A percentile compares a stretch with the other conserved stretches of the same genome.
These are phyloP conservation scores for Torymus tubicola DNA, from an alignment of 2,888 invertebrate genomes.

Conservation along the genomic window DNA sequence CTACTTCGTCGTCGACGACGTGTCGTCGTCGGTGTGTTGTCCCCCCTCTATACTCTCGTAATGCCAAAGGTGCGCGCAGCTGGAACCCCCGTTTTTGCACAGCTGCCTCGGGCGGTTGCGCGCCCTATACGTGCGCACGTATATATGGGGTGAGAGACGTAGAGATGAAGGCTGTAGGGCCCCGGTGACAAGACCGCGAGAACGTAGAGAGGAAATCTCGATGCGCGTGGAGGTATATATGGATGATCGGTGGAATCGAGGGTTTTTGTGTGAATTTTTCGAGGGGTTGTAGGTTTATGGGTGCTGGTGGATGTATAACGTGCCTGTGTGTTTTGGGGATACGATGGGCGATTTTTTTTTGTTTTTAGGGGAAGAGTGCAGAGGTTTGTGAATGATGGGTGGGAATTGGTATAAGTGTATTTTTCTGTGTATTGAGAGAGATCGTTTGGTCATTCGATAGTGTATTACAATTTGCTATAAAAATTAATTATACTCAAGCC, in stretches of 20 bases:
- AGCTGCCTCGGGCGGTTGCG: slow-evolving; percentile 66
- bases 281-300: too few species aligned
- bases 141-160: slow-evolving; percentile 39
- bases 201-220: not conserved
- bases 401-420: too few species aligned
- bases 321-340: too few species aligned
- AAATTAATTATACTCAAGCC: too few species aligned
- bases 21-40: slow-evolving; percentile 16
- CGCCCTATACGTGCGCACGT: slow-evolving; percentile 9
- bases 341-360: too few species aligned
- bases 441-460: too few species aligned
- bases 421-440: too few species aligned
- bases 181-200: slow-evolving; percentile 50
- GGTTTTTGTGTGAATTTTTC: slow-evolving; percentile 27
- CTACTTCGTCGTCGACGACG: slow-evolving; percentile 36
- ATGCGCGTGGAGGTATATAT: too few species aligned
- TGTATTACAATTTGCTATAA: too few species aligned
- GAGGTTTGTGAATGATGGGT: too few species aligned
- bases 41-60: slow-evolving; percentile 59
- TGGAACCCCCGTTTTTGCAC: slow-evolving; percentile 67
- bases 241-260: not conserved
- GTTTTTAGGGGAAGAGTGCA: too few species aligned
- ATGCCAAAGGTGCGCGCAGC: slow-evolving; percentile 62
- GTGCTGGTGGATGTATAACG: too few species aligned
- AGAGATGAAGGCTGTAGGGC: slow-evolving; percentile 36